Evolutionary conservation across 2,888 invertebrate species (phyloP), one percentile per base, ranked within the genome.

Genomic region (Strigamia transsilvanica): DNA sequence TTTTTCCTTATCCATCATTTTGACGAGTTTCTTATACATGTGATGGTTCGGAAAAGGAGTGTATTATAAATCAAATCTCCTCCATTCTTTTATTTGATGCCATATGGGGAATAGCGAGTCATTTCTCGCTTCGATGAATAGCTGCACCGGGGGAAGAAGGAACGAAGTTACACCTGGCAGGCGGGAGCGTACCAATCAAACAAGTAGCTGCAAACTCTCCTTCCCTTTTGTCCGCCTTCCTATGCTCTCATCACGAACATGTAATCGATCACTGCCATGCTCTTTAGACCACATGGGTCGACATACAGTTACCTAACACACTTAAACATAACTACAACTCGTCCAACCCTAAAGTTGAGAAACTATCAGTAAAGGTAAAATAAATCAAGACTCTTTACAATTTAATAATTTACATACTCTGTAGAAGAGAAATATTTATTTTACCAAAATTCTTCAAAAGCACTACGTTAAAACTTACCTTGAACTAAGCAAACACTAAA

Each of bases 131-230:
- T 66, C 66, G 27, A 9, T 66, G 66, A 66, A 66, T 66, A 66
- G 66, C 66, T 27, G 66, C 27, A 27, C 66, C 66, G 27, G 32
- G 66, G 66, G 66, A 66, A 66, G 66, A 7, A 27, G 66, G 66
- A 66, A 66, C 66, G 66, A 66, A 66, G 66, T 66, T 66, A 66
- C 66, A 66, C 66, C 66, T 66, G 66, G 66, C 66, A 66, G 13
- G 27, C 66, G 66, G 23, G 66, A 27, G 66, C 66, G 66, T 66
- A 66, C 27, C 27, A 66, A 66, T 66, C 66, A 66, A 66, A 66
- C 66, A 66, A 66, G 66, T 66, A 66, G 66, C 66, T 66, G 66
- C 66, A 66, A 51, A 66, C 66, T 66, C 66, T 66, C 66, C 66
- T 27, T 66, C 51, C 10, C 27, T 66, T 66, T 66, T 66, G 66